Percentiles rank a stretch among this genome's conserved stretches.
Conservation (phyloP, 2,888 invertebrate genomes). For the Ophraella communa region DNA sequence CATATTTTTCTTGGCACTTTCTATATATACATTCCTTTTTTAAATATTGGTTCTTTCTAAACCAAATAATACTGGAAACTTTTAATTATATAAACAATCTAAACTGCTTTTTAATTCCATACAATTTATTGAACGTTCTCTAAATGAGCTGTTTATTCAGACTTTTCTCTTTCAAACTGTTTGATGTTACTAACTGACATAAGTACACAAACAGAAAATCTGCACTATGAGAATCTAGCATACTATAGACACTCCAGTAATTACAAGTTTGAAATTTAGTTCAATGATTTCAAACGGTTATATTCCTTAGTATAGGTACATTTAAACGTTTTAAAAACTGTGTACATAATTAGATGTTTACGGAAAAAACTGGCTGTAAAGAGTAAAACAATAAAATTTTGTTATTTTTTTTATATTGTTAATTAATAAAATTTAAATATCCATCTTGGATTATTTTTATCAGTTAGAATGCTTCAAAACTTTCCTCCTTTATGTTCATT, state of each 20-base stretch:
- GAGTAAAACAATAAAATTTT: too few species aligned
- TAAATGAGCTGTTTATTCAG: slow-evolving; percentile 1
- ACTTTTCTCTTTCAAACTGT: slow-evolving; percentile 10
- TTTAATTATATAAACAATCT: slow-evolving; percentile 1
- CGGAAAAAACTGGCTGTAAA: too few species aligned
- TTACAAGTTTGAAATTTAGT: background rate
- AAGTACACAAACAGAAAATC: slow-evolving; percentile 11
- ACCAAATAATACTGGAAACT: background rate
- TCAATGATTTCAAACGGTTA: background rate
- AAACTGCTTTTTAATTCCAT: background rate
- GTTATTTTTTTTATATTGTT: too few species aligned
- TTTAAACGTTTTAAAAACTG: background rate
- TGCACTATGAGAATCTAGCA: slow-evolving; percentile 4
- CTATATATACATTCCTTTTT: background rate
- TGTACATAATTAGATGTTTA: too few species aligned
- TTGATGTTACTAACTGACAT: slow-evolving; percentile 20
- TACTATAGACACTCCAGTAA: background rate
- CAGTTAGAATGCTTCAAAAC: too few species aligned
- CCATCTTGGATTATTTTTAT: too few species aligned
- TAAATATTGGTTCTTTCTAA: background rate
- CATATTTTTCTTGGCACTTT: slow-evolving; percentile 9
- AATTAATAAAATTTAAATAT: too few species aligned
- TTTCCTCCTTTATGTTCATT: too few species aligned
- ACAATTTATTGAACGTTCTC: slow-evolving; percentile 12
- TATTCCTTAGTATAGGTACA: too few species aligned